These are phyloP conservation scores for Cataglyphis albicans DNA, from an alignment of 2,888 invertebrate genomes.

Conservation along the genomic window DNA sequence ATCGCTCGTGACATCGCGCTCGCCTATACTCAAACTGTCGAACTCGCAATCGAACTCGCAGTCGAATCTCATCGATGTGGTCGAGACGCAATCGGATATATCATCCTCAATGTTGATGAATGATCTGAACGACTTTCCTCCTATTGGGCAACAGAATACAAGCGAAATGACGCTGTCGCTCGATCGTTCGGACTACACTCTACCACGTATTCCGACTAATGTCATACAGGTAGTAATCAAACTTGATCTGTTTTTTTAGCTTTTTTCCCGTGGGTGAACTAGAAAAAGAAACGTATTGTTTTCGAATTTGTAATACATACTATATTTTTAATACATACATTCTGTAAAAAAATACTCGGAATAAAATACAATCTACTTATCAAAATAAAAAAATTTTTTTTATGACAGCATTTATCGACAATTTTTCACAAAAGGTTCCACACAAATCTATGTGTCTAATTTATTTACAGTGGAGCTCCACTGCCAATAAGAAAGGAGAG, in stretches of 20 bases:
- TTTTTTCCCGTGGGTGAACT: neutral
- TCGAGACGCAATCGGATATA: constrained; percentile 43
- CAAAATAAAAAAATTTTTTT: too few species aligned
- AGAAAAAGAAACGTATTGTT: neutral
- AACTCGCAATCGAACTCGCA: constrained; percentile 20
- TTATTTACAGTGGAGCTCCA: too few species aligned
- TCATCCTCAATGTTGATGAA: constrained; percentile 7
- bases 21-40: constrained; percentile 37
- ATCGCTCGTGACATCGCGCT: constrained; percentile 23
- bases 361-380: too few species aligned
- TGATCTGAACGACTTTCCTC: neutral
- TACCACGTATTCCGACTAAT: constrained; percentile 48
- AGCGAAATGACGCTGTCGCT: constrained; percentile 19
- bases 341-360: too few species aligned
- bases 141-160: neutral
- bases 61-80: constrained; percentile 22
- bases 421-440: too few species aligned
- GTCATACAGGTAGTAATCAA: constrained; percentile 16
- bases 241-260: neutral
- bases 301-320: neutral
- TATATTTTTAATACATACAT: neutral
- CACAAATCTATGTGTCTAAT: too few species aligned
- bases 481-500: too few species aligned
- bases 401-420: too few species aligned
- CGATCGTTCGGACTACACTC: constrained; percentile 39